Base-by-base conservation (phyloP, 1,140 invertebrate genomes). In the Heliconius hewitsoni region DNA sequence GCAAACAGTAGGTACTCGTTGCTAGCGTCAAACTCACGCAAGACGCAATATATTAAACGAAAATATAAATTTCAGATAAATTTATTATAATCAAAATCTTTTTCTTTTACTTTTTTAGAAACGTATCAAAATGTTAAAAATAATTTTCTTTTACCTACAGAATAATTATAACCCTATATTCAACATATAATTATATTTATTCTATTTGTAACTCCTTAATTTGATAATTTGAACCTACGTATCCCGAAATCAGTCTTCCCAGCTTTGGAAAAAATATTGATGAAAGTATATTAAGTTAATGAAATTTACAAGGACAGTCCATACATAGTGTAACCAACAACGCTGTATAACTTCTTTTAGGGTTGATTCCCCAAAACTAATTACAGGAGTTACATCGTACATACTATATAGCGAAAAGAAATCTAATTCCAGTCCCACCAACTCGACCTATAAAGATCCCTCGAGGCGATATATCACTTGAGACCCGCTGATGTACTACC, bases 341-440 rank as follows among this genome's bases (percentile, higher is more conserved):
- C 23, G 27, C 9, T 13, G 4, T 30, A 66, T 66, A 27, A 60
- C 60, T 66, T 66, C 60, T 66, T 66, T 66, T 16, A 13, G 23
- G 60, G 60, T 66, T 66, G 60, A 66, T 13, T 76, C 57, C 66
- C n/a, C 27, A 27, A 80, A 72, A 73, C 74, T 76, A 52, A 80
- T 73, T 52, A 76, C 50, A 6, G 74, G 27, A 66, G 78, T 80
- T 80, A 73, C 27, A 73, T 27, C 27, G 57, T 72, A 55, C 16
- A 46, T 46, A 46, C 3, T 46, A 46, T 70, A 71, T 71, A 55
- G 52, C 23, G 55, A 18, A 71, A 37, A 72, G 73, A 78, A 81
- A 81, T 78, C 80, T 78, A 52, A 57, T 75, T 81, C 76, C 77
- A 76, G 71, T 73, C 46, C 42, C 71, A 60, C 27, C 42, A 70